Evolutionary conservation across 2,797 vertebrate genomes (phyloP).

Genomic region (Chiloscyllium punctatum): DNA sequence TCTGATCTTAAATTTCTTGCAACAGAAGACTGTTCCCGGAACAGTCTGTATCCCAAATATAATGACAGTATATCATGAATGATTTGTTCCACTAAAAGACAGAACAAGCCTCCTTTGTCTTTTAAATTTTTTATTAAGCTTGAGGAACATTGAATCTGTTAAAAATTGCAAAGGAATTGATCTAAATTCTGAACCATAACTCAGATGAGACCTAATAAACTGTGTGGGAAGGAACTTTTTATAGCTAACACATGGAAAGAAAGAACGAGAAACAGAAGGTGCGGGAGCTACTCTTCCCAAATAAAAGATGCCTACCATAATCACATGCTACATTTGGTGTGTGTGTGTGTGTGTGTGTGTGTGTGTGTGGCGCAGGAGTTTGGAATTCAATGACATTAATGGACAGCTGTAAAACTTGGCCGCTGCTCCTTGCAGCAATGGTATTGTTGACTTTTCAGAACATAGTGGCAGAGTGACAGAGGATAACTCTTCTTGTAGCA

Average conservation of each 20-base stretch:
- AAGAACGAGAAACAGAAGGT: background rate
- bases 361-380: too few relatives aligned
- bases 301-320: too few relatives aligned
- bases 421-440: background rate
- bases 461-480: background rate
- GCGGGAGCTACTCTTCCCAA: background rate
- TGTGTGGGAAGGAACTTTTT: background rate
- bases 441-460: background rate
- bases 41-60: background rate
- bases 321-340: too few relatives aligned
- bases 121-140: background rate
- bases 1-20: too few relatives aligned
- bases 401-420: background rate
- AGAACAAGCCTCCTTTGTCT: background rate
- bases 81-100: background rate
- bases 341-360: too few relatives aligned
- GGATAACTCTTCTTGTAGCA: background rate
- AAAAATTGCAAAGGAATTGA: background rate
- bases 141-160: background rate
- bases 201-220: background rate
- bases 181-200: background rate
- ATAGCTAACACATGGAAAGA: background rate
- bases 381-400: background rate
- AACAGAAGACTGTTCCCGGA: background rate
- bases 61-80: background rate